Conservation (phyloP, 1,140 invertebrate genomes). For the Cepaea nemoralis region DNA sequence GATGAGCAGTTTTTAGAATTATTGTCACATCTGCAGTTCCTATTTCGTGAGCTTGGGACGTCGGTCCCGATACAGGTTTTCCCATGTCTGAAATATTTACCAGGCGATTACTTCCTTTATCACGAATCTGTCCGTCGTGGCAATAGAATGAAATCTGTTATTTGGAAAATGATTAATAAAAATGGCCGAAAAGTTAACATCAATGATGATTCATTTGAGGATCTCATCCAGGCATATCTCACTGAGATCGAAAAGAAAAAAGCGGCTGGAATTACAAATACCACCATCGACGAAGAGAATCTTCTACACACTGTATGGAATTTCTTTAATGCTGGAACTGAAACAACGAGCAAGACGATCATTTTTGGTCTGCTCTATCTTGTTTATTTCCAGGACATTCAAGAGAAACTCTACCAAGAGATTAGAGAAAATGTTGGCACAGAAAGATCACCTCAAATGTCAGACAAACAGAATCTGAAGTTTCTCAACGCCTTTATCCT, state of each 20-base stretch:
- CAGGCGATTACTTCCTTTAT: not conserved
- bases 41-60: not conserved
- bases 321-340: not conserved
- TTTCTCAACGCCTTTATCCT: not conserved
- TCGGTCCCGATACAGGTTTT: not conserved
- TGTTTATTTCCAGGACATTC: not conserved
- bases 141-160: not conserved
- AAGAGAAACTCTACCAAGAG: not conserved
- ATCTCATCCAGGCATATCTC: not conserved
- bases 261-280: not conserved
- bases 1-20: not conserved
- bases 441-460: not conserved
- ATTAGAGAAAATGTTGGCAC: not conserved
- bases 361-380: not conserved
- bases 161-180: not conserved
- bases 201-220: not conserved
- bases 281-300: not conserved
- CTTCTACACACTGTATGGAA: not conserved
- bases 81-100: not conserved
- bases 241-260: constrained; percentile 7
- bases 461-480: not conserved
- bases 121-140: not conserved
- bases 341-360: not conserved
- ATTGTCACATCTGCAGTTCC: not conserved
- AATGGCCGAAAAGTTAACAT: not conserved